A percentile compares a stretch with the other conserved stretches of the same genome.
These are phyloP conservation scores for Luidia sarsii DNA, from an alignment of 53 echinoderm and acorn worm species.

Conservation along the genomic window DNA sequence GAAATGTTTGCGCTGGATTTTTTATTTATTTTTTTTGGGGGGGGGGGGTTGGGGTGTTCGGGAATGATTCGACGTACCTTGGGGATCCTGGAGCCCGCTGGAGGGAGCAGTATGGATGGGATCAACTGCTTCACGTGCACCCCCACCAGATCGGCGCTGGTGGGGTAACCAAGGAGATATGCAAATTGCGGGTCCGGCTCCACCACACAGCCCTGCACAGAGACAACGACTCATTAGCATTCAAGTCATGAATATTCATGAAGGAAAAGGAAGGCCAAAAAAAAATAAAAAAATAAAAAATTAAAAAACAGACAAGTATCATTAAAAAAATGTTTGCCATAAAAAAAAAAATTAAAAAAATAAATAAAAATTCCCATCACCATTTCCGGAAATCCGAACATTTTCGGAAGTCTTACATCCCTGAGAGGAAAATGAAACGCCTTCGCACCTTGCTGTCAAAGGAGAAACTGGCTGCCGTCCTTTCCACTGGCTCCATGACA, in stretches of 20 bases:
- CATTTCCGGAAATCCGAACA: background rate
- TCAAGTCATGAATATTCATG: too few relatives aligned
- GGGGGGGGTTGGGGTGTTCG: too few relatives aligned
- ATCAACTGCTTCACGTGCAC: slow-evolving; percentile 88
- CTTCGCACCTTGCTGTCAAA: slow-evolving; percentile 79
- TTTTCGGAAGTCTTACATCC: background rate
- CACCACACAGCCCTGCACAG: slow-evolving; percentile 74
- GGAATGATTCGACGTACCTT: too few relatives aligned
- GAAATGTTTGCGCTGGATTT: too few relatives aligned
- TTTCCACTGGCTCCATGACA: slow-evolving; percentile 88
- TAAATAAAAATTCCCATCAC: background rate
- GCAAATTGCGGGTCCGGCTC: slow-evolving; percentile 80
- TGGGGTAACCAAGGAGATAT: slow-evolving; percentile 77
- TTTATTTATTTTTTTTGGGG: too few relatives aligned
- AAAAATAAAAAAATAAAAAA: too few relatives aligned
- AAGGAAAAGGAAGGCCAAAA: too few relatives aligned
- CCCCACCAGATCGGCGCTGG: slow-evolving; percentile 72
- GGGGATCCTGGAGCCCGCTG: slow-evolving; percentile 49
- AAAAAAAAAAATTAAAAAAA: background rate
- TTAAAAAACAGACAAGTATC: background rate
- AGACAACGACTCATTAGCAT: too few relatives aligned
- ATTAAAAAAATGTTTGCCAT: background rate
- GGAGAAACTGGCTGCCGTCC: slow-evolving; percentile 66
- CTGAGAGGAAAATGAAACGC: too few relatives aligned
- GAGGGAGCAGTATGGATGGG: slow-evolving; percentile 83